Percentiles rank a stretch among this genome's conserved stretches.
phyloP scores from a whole-genome alignment of 2,113 vertebrate species.

The Nycticebus coucang region DNA sequence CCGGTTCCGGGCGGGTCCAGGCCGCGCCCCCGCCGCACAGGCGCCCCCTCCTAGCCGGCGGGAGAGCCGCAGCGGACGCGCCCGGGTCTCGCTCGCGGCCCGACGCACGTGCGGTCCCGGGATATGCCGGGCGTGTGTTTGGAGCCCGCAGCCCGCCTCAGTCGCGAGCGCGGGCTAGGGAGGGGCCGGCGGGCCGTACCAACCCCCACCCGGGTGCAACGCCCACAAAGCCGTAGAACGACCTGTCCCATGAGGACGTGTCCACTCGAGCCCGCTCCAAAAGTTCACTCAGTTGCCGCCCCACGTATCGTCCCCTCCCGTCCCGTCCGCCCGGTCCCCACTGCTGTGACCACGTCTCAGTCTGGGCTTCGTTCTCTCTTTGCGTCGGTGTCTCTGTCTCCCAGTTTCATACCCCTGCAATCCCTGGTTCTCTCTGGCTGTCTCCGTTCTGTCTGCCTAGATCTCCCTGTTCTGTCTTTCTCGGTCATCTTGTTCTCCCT shows the following conservation, averaged over 20 bases:
- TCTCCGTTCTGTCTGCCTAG: not conserved
- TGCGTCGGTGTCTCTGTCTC: not conserved
- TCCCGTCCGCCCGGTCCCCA: conserved; percentile 28
- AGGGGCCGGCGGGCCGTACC: not conserved
- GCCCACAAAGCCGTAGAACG: not conserved
- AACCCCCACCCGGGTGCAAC: not conserved
- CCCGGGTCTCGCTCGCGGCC: conserved; percentile 4
- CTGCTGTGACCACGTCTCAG: not conserved
- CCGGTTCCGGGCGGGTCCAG: conserved; percentile 63
- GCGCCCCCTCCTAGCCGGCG: conserved; percentile 70
- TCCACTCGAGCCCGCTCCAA: conserved; percentile 68
- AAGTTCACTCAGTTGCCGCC: conserved; percentile 76
- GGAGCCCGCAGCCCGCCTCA: not conserved
- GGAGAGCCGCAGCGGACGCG: conserved; percentile 53
- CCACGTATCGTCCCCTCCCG: conserved; percentile 46
- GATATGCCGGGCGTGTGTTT: conserved; percentile 57
- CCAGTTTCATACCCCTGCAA: not conserved
- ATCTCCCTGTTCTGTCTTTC: not conserved
- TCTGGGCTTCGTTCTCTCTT: not conserved
- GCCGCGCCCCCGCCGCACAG: conserved; percentile 70
- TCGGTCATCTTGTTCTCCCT: not conserved
- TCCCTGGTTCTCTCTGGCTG: not conserved
- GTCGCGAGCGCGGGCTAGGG: not conserved
- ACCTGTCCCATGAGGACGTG: conserved; percentile 65
- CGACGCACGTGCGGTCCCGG: conserved; percentile 75